phyloP scores from a whole-genome alignment of 2,797 vertebrate species.

The Coregonus ussuriensis region DNA sequence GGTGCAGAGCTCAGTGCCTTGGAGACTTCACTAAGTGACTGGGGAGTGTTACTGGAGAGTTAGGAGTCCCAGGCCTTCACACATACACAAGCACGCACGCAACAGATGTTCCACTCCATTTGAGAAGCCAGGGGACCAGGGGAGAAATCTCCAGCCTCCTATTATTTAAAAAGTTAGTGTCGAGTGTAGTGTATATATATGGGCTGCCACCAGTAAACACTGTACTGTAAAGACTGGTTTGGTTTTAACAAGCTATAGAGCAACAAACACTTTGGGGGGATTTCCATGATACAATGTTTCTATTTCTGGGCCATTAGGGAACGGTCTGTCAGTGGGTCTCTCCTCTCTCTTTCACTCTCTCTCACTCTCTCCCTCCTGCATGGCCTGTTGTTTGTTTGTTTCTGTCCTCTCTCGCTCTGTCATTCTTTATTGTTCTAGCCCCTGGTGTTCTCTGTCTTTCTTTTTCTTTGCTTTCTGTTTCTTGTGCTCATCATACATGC shows the following conservation, averaged over 20 bases:
- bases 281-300: conserved; percentile 20
- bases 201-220: conserved; percentile 51
- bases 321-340: conserved; percentile 1
- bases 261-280: neutral
- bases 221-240: conserved; percentile 14
- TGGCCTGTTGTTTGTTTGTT: neutral
- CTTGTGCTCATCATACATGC: conserved; percentile 10
- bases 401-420: neutral
- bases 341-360: neutral
- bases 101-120: conserved; percentile 54
- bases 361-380: neutral
- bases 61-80: conserved; percentile 37
- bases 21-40: conserved; percentile 58
- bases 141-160: conserved; percentile 46
- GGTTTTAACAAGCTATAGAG: conserved; percentile 50
- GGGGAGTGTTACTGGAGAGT: conserved; percentile 43
- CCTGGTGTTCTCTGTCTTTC: neutral
- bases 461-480: neutral
- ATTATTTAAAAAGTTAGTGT: conserved; percentile 60
- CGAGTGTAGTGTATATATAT: conserved; percentile 11
- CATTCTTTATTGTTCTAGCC: neutral
- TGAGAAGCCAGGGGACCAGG: conserved; percentile 33
- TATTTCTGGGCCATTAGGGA: conserved; percentile 11
- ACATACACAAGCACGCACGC: neutral
- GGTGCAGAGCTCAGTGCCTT: conserved; percentile 53